Evolutionary conservation across 1,140 invertebrate species (phyloP).

Genomic region (Cephus cinctus): DNA sequence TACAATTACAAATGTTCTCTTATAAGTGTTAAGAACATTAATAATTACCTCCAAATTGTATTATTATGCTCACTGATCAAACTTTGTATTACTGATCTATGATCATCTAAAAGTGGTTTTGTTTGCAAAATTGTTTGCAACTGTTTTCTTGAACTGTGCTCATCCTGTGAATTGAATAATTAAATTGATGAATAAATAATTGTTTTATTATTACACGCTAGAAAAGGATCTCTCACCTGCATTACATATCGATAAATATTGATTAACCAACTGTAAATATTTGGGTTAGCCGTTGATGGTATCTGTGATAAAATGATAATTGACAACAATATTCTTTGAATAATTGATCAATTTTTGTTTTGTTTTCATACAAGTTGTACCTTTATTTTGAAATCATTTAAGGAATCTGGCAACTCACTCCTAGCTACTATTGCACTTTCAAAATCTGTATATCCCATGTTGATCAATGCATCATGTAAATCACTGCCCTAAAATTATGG

Average conservation of each 20-base stretch:
- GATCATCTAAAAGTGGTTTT: conserved; percentile 44
- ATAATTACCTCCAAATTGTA: conserved; percentile 28
- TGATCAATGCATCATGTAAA: conserved; percentile 34
- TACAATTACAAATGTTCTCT: not conserved
- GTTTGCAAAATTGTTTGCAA: conserved; percentile 35
- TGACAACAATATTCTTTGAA: conserved; percentile 1
- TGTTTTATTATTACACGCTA: conserved; percentile 10
- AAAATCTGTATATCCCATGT: conserved; percentile 45
- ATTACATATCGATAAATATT: conserved; percentile 7
- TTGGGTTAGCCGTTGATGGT: not conserved
- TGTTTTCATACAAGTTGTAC: conserved; percentile 15
- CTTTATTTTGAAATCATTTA: conserved; percentile 6
- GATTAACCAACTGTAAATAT: not conserved
- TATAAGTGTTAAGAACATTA: not conserved
- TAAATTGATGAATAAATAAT: conserved; percentile 17
- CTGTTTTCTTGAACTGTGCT: conserved; percentile 24
- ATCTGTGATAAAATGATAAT: conserved; percentile 22
- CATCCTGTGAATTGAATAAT: conserved; percentile 26
- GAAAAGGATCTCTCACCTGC: no score
- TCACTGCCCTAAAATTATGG: conserved; percentile 38
- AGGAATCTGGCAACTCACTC: conserved; percentile 4
- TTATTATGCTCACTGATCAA: conserved; percentile 22
- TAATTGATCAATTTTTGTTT: not conserved
- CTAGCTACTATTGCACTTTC: conserved; percentile 28
- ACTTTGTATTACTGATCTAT: conserved; percentile 31